Evolutionary conservation across 2,113 vertebrate genomes (phyloP).

Genomic region (Lophotis ruficrista): DNA sequence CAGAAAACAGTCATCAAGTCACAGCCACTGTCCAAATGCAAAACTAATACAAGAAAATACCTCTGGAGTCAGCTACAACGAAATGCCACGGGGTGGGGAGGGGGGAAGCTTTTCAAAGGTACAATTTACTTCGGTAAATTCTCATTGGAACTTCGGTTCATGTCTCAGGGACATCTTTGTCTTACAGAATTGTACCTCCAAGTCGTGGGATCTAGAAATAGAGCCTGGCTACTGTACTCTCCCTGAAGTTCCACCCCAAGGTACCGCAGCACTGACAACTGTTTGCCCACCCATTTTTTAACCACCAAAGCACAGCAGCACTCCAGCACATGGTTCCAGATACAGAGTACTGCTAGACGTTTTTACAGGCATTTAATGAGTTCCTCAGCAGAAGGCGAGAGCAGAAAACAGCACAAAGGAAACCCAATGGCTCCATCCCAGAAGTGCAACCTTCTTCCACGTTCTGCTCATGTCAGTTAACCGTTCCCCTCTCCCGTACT

Average conservation of each 20-base stretch:
- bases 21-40: neutral
- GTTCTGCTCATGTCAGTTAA: neutral
- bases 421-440: neutral
- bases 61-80: neutral
- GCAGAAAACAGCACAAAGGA: neutral
- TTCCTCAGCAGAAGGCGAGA: neutral
- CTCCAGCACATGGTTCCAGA: neutral
- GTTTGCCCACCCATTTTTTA: neutral
- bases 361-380: neutral
- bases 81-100: fast-evolving
- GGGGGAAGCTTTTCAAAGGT: neutral
- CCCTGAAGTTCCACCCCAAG: fast-evolving
- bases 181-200: neutral
- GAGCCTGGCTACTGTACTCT: neutral
- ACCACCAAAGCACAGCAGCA: neutral
- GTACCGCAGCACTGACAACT: fast-evolving
- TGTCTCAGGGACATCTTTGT: neutral
- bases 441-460: neutral
- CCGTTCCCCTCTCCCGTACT: neutral
- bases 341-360: neutral
- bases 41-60: neutral
- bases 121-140: neutral
- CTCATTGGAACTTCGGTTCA: neutral
- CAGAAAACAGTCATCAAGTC: neutral
- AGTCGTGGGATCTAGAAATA: neutral